Conservation (phyloP, 2,888 invertebrate genomes). For the Oxycera nigricornis region DNA sequence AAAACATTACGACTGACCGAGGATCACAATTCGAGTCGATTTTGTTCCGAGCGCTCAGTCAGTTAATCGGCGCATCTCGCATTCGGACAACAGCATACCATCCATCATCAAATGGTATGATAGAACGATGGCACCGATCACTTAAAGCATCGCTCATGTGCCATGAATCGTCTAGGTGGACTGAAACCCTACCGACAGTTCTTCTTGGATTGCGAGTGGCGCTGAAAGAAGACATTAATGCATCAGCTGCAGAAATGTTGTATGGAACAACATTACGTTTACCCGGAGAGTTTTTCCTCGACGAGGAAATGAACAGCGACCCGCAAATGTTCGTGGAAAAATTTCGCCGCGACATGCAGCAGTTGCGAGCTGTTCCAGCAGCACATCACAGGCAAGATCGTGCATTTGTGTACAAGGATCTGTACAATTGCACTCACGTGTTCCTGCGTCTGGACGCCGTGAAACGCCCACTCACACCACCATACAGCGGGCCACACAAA, state of each 20-base stretch:
- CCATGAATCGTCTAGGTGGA: not conserved
- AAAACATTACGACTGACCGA: not conserved
- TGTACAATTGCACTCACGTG: slow-evolving; percentile 1
- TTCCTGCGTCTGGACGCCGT: not conserved
- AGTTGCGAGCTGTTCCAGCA: not conserved
- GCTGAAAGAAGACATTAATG: not conserved
- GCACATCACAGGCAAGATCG: not conserved
- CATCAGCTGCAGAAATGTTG: not conserved
- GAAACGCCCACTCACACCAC: not conserved
- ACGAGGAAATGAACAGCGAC: not conserved
- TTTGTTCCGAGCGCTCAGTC: not conserved
- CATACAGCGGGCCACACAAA: not conserved
- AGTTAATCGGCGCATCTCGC: not conserved
- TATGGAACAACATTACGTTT: not conserved
- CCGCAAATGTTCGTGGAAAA: not conserved
- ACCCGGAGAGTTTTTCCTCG: not conserved
- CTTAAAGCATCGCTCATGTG: not conserved
- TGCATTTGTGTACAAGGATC: not conserved
- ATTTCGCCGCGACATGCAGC: not conserved
- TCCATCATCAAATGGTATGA: not conserved
- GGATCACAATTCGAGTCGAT: not conserved
- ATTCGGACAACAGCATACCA: not conserved
- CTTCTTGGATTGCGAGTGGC: not conserved
- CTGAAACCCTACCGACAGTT: not conserved
- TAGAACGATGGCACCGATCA: not conserved